Evolutionary conservation across 2,113 vertebrate species (phyloP).

Genomic region (Copsychus sechellarum): DNA sequence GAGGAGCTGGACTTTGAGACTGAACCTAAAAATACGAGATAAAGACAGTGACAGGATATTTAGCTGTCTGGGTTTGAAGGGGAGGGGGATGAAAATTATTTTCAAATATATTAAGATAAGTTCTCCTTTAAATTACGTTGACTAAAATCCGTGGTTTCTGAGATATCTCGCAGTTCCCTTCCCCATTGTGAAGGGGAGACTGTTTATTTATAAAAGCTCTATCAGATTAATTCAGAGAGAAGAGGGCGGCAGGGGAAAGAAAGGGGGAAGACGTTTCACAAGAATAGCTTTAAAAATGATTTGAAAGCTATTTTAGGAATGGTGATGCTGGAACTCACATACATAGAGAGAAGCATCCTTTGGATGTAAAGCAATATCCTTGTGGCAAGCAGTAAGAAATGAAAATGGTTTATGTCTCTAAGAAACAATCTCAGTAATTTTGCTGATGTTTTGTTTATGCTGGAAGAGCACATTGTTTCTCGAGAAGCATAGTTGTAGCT

Average conservation of each 20-base stretch:
- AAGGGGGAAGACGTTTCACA: not conserved
- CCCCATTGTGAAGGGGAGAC: not conserved
- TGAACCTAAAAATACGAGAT: not conserved
- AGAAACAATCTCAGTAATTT: not conserved
- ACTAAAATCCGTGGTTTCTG: not conserved
- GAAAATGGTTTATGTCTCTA: not conserved
- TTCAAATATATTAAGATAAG: not conserved
- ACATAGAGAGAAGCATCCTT: not conserved
- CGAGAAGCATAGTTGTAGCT: not conserved
- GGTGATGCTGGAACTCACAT: not conserved
- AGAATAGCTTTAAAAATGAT: not conserved
- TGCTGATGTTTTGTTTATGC: not conserved
- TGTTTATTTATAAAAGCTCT: not conserved
- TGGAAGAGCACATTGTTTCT: not conserved
- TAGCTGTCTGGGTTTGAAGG: not conserved
- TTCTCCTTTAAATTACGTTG: not conserved
- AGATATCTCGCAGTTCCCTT: not conserved
- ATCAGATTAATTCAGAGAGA: not conserved
- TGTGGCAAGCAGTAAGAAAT: not conserved
- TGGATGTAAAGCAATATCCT: not conserved
- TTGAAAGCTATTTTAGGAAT: not conserved
- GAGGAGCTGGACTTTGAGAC: not conserved
- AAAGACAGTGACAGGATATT: not conserved
- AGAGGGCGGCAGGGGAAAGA: rapidly evolving
- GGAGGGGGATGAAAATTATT: not conserved